Base-by-base conservation (phyloP, 2,113 vertebrate genomes). In the Cichladusa arquata region DNA sequence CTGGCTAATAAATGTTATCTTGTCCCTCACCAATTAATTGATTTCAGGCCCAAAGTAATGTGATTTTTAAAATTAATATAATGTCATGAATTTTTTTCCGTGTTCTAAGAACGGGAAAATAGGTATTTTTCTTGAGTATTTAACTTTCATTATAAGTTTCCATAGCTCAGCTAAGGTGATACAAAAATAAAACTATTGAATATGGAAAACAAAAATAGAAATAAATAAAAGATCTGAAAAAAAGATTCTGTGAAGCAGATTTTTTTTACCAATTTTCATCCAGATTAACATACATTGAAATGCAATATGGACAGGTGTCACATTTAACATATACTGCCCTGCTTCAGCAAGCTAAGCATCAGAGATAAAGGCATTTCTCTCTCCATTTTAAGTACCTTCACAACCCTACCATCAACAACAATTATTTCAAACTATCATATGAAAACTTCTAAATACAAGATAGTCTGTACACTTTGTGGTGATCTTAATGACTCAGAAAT, bases 281-380 rank as follows among this genome's bases (percentile, higher is more conserved):
- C 14, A 54, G 29, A 38, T 2, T 11, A 16, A 15, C 19, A 64
- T 10, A 54, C 4, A 18, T 0, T 6, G 4, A 84, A 47, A 33
- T 12, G 3, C 4, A 74, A 5, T 42, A 54, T 11, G 24, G 5
- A 33, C 29, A 69, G 14, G 5, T 56, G 16, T 3, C 19, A 12
- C 20, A 16, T 51, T 65, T 31, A 64, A 42, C 12, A 34, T 22
- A 31, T 0, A n/a, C 1, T 36, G 23, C 51, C 34, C 29, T 82
- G n/a, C 58, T 64, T 67, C 45, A 67, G 33, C 34, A 40, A 90
- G 12, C 7, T 31, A 33, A 42, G 42, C 2, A 22, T n/a, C 17
- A 51, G 19, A 70, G 33, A 14, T 64, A 60, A 29, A 53, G 1
- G 2, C 26, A 45, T 58, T 48, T 24, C 1, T 79, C 31, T 50